These are phyloP conservation scores for Chionis minor DNA, from an alignment of 2,113 vertebrate species.

Conservation along the genomic window DNA sequence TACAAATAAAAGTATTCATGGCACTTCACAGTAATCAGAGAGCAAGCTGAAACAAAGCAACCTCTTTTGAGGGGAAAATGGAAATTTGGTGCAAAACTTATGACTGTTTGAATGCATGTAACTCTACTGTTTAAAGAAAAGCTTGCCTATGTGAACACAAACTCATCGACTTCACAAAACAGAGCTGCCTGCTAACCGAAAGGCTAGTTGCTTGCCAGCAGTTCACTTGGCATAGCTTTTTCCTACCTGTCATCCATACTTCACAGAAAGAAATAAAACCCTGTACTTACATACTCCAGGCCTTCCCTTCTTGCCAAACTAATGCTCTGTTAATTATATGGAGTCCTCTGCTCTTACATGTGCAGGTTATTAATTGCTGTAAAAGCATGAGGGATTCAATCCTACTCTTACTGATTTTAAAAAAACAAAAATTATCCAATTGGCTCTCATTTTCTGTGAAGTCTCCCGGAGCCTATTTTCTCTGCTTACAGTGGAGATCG, in stretches of 20 bases:
- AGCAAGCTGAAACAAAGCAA: neutral
- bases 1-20: neutral
- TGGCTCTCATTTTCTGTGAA: conserved; percentile 2
- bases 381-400: neutral
- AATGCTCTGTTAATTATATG: conserved; percentile 41
- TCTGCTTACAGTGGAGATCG: conserved; percentile 29
- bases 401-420: neutral
- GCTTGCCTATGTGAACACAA: neutral
- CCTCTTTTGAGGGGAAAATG: conserved; percentile 19
- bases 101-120: neutral
- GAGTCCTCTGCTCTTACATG: conserved; percentile 9
- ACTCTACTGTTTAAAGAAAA: conserved; percentile 9
- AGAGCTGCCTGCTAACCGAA: conserved; percentile 39
- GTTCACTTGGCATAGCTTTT: conserved; percentile 53
- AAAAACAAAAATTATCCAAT: conserved; percentile 49
- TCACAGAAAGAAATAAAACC: conserved; percentile 56
- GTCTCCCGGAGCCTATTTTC: conserved; percentile 5
- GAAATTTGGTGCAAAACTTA: neutral
- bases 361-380: conserved; percentile 22
- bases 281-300: conserved; percentile 36
- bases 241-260: conserved; percentile 61
- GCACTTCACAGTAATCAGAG: too few species aligned
- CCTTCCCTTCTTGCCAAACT: conserved; percentile 37
- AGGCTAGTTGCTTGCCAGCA: conserved; percentile 48
- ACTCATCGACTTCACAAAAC: conserved; percentile 1